Conservation (phyloP, 2,797 vertebrate genomes). For the Sphenopsis melanotis region DNA sequence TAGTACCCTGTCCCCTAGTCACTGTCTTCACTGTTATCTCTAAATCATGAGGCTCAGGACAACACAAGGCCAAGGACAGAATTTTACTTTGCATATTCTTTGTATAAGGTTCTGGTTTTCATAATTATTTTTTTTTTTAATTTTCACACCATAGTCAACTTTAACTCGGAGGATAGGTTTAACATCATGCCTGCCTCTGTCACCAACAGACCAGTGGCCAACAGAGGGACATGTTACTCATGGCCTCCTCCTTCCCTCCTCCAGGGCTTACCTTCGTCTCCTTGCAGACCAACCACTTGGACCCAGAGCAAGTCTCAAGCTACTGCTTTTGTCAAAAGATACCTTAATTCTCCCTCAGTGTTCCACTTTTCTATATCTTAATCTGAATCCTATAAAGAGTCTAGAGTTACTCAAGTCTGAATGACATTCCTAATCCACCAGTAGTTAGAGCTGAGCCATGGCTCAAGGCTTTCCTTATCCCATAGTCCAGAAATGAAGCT, state of each 20-base stretch:
- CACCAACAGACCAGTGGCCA: not conserved
- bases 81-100: not conserved
- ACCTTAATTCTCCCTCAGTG: not conserved
- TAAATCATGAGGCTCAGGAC: not conserved
- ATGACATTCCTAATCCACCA: conserved; percentile 8
- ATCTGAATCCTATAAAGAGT: not conserved
- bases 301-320: not conserved
- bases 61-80: not conserved
- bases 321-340: not conserved
- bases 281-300: not conserved
- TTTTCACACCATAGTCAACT: not conserved
- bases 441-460: not conserved
- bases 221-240: accelerated
- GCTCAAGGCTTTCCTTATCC: not conserved
- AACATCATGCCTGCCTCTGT: not conserved
- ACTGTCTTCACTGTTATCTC: not conserved
- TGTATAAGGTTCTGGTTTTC: not conserved
- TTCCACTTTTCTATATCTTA: not conserved
- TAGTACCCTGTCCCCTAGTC: not conserved
- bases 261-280: not conserved
- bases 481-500: conserved; percentile 21
- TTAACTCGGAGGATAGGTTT: not conserved
- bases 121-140: not conserved
- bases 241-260: not conserved
- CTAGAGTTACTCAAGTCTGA: not conserved